Evolutionary conservation across 2,888 invertebrate genomes (phyloP), one percentile per base, ranked within the genome.

Genomic region (Chymomyza fuscimana): DNA sequence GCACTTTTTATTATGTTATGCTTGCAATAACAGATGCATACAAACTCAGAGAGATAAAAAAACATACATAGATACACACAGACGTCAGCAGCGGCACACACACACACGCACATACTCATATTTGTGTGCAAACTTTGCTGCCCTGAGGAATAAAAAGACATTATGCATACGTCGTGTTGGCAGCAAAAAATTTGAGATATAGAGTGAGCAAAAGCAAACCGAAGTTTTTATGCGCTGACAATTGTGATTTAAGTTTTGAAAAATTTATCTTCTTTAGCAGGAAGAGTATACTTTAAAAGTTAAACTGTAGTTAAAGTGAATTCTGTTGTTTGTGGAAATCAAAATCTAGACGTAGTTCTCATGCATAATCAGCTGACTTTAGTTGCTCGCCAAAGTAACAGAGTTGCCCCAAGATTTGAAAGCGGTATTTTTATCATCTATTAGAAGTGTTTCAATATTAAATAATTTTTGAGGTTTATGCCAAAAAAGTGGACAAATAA

Each of bases 81-180:
- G 19, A 15, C 7, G 60, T 59, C 16, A 40, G 25, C 22, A 29
- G 6, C 61, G 0, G 32, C 36, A 36, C n/a, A 46, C 12, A 12
- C 12, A 12, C 40, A 10, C 12, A 2, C 4, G 3, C 40, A 46
- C 4, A 12, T 12, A 46, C 12, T 46, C 3, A 4, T 46, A 46
- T 10, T 46, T 12, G 40, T 46, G 40, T 12, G 40, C 12, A 10
- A 46, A 46, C 12, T 46, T 46, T 46, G 12, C 40, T 46, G 40
- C 40, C 40, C 40, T 12, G 40, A 46, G 40, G 40, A 46, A 46
- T 46, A 46, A 50, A 72, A 71, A 63, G 15, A 68, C 63, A 76
- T 73, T 79, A 76, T 78, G 84, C 74, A 83, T 81, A 74, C 75
- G 86, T 69, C 63, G 58, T 66, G 74, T 80, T 67, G 52, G 67